Evolutionary conservation across 2,797 vertebrate species (phyloP).

Genomic region (Lophotriccus pileatus): DNA sequence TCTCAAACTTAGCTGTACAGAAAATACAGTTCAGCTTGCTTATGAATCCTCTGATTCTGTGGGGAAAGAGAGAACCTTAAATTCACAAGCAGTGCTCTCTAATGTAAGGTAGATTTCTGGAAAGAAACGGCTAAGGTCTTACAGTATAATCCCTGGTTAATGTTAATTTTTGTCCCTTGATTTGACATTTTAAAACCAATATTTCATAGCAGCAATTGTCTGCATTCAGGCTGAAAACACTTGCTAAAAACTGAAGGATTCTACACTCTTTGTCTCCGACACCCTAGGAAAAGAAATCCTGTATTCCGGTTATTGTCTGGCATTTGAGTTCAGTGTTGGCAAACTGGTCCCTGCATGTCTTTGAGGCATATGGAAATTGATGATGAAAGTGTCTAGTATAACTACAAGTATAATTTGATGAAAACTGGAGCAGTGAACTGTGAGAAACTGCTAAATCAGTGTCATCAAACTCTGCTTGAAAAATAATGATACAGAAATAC

Average conservation of each 20-base stretch:
- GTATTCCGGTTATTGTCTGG: constrained; percentile 45
- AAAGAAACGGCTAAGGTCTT: neutral
- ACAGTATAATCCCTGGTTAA: neutral
- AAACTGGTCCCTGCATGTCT: constrained; percentile 63
- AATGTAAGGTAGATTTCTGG: neutral
- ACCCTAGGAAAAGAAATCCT: neutral
- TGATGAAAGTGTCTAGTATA: constrained; percentile 70
- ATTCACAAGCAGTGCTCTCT: neutral
- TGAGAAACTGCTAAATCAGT: constrained; percentile 75
- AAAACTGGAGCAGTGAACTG: constrained; percentile 77
- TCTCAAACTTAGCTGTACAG: neutral
- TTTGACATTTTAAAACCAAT: constrained; percentile 12
- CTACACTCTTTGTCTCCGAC: constrained; percentile 19
- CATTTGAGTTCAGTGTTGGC: constrained; percentile 58
- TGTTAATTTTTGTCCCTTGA: constrained; percentile 21
- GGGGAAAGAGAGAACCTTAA: neutral
- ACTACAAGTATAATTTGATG: constrained; percentile 76
- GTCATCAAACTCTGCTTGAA: constrained; percentile 71
- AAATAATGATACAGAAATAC: constrained; percentile 74
- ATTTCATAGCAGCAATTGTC: neutral
- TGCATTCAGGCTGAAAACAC: neutral
- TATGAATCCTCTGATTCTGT: neutral
- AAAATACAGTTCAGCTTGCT: neutral
- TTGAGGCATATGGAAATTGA: constrained; percentile 77
- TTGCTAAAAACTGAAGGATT: neutral